phyloP scores from a whole-genome alignment of 2,113 vertebrate genomes.

The Periophthalmodon schlosseri region DNA sequence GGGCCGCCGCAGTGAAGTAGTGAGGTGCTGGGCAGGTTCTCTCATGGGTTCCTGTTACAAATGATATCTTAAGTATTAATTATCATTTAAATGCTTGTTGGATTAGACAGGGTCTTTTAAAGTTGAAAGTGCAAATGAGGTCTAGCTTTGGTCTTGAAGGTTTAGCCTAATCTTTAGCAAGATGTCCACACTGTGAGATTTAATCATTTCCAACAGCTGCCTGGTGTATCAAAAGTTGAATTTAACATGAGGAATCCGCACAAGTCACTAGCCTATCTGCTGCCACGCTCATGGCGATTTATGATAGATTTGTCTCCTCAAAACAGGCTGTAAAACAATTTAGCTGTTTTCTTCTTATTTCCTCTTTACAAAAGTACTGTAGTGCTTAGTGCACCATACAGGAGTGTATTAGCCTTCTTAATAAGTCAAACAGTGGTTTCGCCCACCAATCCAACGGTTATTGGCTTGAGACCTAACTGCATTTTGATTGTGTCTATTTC shows the following conservation, averaged over 20 bases:
- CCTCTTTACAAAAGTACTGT: background rate
- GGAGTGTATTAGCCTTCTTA: background rate
- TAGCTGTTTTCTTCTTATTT: background rate
- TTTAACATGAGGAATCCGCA: background rate
- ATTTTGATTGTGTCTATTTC: slow-evolving; percentile 14
- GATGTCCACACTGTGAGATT: slow-evolving; percentile 55
- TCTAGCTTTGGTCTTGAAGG: slow-evolving; percentile 40
- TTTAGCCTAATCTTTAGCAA: slow-evolving; percentile 43
- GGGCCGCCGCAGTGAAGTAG: slow-evolving; percentile 42
- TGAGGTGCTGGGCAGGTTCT: slow-evolving; percentile 39
- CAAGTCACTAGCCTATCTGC: background rate
- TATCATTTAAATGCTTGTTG: slow-evolving; percentile 80
- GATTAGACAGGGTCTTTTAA: slow-evolving; percentile 46
- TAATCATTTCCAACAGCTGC: slow-evolving; percentile 57
- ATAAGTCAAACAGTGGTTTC: background rate
- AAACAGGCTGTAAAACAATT: slow-evolving; percentile 20
- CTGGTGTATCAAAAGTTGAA: slow-evolving; percentile 22
- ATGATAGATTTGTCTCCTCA: background rate
- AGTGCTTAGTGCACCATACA: background rate
- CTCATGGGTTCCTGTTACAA: slow-evolving; percentile 52
- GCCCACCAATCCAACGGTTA: slow-evolving; percentile 16
- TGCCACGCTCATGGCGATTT: background rate
- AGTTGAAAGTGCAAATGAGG: slow-evolving; percentile 50
- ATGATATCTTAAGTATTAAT: slow-evolving; percentile 70
- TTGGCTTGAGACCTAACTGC: slow-evolving; percentile 16